Percentiles rank a stretch among this genome's conserved stretches.
Evolutionary conservation across 1,140 invertebrate genomes (phyloP).

Genomic region (Drosophila cardini): DNA sequence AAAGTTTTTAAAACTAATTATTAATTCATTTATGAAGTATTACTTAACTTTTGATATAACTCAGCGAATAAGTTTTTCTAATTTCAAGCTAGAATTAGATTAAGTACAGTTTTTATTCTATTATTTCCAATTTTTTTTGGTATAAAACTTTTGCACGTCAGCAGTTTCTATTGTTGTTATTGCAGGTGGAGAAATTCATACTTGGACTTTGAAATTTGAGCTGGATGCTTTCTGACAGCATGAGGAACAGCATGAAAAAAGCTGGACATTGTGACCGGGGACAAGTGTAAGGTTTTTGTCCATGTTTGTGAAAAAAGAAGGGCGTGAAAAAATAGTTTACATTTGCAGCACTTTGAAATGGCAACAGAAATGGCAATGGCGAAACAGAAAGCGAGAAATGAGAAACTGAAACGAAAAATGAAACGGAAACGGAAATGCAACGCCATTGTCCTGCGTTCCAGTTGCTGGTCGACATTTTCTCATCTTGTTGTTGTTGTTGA

Average conservation of each 20-base stretch:
- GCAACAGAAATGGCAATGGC: slow-evolving; percentile 1
- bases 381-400: slow-evolving; percentile 62
- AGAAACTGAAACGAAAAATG: slow-evolving; percentile 40
- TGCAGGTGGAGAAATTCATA: slow-evolving; percentile 16
- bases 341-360: slow-evolving; percentile 27
- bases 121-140: too few relatives aligned
- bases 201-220: slow-evolving; percentile 9
- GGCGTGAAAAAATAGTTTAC: slow-evolving; percentile 27
- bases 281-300: slow-evolving; percentile 38
- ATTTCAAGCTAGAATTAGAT: neutral
- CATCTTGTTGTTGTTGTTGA: slow-evolving; percentile 32
- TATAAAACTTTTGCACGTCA: slow-evolving; percentile 1
- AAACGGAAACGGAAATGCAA: slow-evolving; percentile 74
- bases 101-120: neutral
- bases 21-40: slow-evolving; percentile 1
- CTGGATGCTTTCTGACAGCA: slow-evolving; percentile 22
- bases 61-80: neutral
- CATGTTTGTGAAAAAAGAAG: neutral
- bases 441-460: slow-evolving; percentile 63
- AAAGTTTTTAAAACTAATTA: slow-evolving; percentile 6
- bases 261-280: slow-evolving; percentile 6
- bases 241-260: neutral
- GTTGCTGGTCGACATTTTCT: slow-evolving; percentile 53
- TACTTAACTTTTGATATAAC: slow-evolving; percentile 8
- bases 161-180: slow-evolving; percentile 12